A percentile compares a stretch with the other conserved stretches of the same genome.
These are phyloP conservation scores for Corbicula japonica DNA, from an alignment of 2,888 invertebrate genomes.

Conservation along the genomic window DNA sequence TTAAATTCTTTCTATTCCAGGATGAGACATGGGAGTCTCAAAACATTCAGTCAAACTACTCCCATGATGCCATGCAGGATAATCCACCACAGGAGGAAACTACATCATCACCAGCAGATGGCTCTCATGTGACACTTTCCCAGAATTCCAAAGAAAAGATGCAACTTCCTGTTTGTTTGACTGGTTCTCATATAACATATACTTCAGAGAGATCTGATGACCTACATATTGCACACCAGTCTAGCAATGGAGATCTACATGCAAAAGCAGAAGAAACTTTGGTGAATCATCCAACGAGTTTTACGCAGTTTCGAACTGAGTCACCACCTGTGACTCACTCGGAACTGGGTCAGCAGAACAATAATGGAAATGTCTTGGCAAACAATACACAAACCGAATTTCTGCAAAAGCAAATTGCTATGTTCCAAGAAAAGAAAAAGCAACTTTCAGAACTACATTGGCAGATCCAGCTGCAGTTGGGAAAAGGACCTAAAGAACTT, in stretches of 20 bases:
- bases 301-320: constrained; percentile 37
- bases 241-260: constrained; percentile 12
- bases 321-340: constrained; percentile 42
- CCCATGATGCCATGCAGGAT: constrained; percentile 55
- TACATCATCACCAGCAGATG: constrained; percentile 28
- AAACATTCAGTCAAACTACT: constrained; percentile 2
- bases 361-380: constrained; percentile 39
- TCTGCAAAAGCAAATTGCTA: constrained; percentile 33
- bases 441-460: constrained; percentile 25
- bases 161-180: constrained; percentile 47
- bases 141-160: constrained; percentile 28
- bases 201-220: constrained; percentile 8
- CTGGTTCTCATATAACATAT: constrained; percentile 15
- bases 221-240: constrained; percentile 16
- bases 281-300: constrained; percentile 28
- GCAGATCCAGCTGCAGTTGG: constrained; percentile 30
- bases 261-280: constrained; percentile 21
- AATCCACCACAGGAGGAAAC: constrained; percentile 38
- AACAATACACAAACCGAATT: constrained; percentile 30
- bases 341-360: constrained; percentile 37
- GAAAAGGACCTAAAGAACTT: background rate
- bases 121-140: constrained; percentile 11
- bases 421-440: constrained; percentile 35
- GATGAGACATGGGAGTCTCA: constrained; percentile 4
- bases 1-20: no score